phyloP scores from a whole-genome alignment of 1,140 invertebrate genomes.

The Diploscapter pachys region DNA sequence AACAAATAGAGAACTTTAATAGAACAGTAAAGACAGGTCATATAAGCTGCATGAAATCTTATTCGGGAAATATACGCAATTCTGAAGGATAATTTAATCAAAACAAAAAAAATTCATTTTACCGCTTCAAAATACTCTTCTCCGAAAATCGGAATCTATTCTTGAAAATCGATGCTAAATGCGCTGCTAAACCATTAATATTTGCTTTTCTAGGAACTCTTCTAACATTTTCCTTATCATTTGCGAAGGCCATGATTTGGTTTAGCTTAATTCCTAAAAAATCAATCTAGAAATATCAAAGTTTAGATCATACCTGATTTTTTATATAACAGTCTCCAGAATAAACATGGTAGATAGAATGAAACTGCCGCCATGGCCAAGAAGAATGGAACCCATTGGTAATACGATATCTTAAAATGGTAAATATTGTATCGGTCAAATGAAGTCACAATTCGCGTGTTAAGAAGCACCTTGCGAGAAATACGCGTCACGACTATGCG shows the following conservation, averaged over 20 bases:
- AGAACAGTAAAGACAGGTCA: conserved; percentile 52
- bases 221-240: conserved; percentile 51
- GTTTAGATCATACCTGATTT: conserved; percentile 14
- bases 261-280: conserved; percentile 44
- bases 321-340: conserved; percentile 51
- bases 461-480: too few relatives aligned
- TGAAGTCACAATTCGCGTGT: too few relatives aligned
- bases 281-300: too few relatives aligned
- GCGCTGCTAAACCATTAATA: conserved; percentile 46
- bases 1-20: conserved; percentile 52
- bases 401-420: too few relatives aligned
- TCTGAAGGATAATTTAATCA: conserved; percentile 27
- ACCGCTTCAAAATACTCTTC: conserved; percentile 29
- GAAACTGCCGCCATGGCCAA: conserved; percentile 50
- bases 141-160: conserved; percentile 46
- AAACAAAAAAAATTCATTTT: too few relatives aligned
- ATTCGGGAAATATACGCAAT: conserved; percentile 22
- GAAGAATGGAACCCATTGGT: conserved; percentile 59
- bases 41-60: conserved; percentile 55
- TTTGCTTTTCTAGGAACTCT: conserved; percentile 43
- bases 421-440: too few relatives aligned
- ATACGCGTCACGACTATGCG: too few relatives aligned
- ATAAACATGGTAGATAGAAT: conserved; percentile 54
- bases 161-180: conserved; percentile 52
- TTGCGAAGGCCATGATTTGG: conserved; percentile 53